These are phyloP conservation scores for Drosophila prosaltans DNA, from an alignment of 1,140 invertebrate genomes.

Conservation along the genomic window DNA sequence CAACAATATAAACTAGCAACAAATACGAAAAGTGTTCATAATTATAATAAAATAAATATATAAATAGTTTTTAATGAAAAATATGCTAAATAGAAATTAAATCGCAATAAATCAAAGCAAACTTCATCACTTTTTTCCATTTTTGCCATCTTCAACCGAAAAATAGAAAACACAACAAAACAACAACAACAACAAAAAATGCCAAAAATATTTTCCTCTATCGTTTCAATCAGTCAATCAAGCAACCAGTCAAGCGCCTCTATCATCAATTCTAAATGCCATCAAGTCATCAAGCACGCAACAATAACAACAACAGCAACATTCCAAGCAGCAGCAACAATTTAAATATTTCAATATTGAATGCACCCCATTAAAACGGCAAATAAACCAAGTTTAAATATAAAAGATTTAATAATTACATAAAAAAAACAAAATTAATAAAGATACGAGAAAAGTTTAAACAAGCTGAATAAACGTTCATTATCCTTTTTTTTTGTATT, in stretches of 20 bases:
- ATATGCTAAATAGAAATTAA: conserved; percentile 57
- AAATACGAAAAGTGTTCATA: conserved; percentile 72
- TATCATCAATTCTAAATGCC: conserved; percentile 74
- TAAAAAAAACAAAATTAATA: conserved; percentile 29
- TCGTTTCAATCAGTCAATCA: conserved; percentile 59
- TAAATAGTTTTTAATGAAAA: conserved; percentile 35
- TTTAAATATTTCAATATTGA: conserved; percentile 43
- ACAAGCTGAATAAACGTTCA: conserved; percentile 33
- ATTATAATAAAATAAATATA: conserved; percentile 53
- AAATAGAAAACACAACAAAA: background rate
- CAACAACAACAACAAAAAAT: conserved; percentile 51
- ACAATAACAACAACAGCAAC: background rate
- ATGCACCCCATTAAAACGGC: conserved; percentile 56
- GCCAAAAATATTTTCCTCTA: conserved; percentile 51
- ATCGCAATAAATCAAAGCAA: conserved; percentile 40
- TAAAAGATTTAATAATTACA: conserved; percentile 33
- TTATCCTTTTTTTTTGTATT: conserved; percentile 53
- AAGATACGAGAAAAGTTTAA: conserved; percentile 11
- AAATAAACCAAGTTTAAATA: conserved; percentile 43
- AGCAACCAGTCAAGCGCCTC: conserved; percentile 69
- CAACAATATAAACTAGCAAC: conserved; percentile 20
- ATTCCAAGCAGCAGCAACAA: conserved; percentile 37
- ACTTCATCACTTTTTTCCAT: conserved; percentile 48
- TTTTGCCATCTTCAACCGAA: conserved; percentile 45
- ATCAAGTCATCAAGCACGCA: conserved; percentile 52